phyloP scores from a whole-genome alignment of 1,140 invertebrate species.

The Lerema accius region DNA sequence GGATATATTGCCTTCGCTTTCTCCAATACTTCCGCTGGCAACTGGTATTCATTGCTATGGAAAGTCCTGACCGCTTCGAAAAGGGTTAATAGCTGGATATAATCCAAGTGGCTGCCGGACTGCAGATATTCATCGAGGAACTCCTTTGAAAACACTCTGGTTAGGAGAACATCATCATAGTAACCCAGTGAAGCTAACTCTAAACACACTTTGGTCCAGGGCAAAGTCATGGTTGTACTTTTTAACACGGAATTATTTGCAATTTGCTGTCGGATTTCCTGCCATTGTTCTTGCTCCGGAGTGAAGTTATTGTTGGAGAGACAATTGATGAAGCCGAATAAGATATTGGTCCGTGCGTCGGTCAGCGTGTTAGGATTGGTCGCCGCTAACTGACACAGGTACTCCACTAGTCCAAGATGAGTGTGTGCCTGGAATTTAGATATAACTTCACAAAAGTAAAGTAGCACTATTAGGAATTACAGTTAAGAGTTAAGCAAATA shows the following conservation, averaged over 20 bases:
- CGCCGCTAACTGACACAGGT: conserved; percentile 76
- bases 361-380: conserved; percentile 62
- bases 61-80: conserved; percentile 83
- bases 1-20: conserved; percentile 59
- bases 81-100: conserved; percentile 80
- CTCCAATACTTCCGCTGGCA: conserved; percentile 50
- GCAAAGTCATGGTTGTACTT: conserved; percentile 56
- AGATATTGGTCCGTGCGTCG: conserved; percentile 51
- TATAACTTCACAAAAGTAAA: too few relatives aligned
- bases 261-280: conserved; percentile 70
- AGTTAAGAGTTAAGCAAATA: too few relatives aligned
- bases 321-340: conserved; percentile 80
- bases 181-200: conserved; percentile 82
- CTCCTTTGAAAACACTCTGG: conserved; percentile 77
- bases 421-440: conserved; percentile 77
- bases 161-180: conserved; percentile 81
- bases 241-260: conserved; percentile 61
- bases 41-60: conserved; percentile 65
- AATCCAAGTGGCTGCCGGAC: conserved; percentile 72
- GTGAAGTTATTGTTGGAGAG: conserved; percentile 84
- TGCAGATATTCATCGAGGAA: conserved; percentile 72
- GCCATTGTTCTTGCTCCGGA: conserved; percentile 82
- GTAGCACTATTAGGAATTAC: too few relatives aligned
- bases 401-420: conserved; percentile 82
- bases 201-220: conserved; percentile 79